Evolutionary conservation across 2,888 invertebrate species (phyloP).

Genomic region (Agrotis puta): DNA sequence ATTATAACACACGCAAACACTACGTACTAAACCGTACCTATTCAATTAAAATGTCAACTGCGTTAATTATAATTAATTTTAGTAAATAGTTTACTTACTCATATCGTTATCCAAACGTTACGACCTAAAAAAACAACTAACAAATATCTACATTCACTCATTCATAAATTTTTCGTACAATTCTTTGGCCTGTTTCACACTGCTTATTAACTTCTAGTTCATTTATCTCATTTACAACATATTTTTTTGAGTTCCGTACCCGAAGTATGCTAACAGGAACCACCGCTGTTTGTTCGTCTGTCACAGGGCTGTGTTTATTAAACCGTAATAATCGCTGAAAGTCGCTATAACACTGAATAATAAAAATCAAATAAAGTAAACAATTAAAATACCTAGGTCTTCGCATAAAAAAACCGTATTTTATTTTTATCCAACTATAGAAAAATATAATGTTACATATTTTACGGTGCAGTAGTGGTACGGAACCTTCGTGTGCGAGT

Average conservation of each 20-base stretch:
- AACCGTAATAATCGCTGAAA: background rate
- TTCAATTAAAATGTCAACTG: conserved; percentile 44
- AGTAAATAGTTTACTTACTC: conserved; percentile 32
- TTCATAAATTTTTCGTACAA: conserved; percentile 24
- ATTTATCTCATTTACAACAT: too few relatives aligned
- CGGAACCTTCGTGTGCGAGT: background rate
- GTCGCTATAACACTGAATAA: background rate
- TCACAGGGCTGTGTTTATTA: background rate
- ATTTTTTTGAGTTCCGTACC: background rate
- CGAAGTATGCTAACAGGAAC: background rate
- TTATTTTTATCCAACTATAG: too few relatives aligned
- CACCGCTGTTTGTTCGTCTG: background rate
- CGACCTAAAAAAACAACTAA: conserved; percentile 25
- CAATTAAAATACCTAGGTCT: background rate
- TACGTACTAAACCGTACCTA: conserved; percentile 20
- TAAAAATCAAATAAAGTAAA: background rate
- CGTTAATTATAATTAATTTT: conserved; percentile 28
- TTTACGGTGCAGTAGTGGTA: background rate
- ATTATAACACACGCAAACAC: conserved; percentile 43
- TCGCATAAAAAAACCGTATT: background rate
- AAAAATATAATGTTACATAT: background rate
- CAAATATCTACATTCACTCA: conserved; percentile 26
- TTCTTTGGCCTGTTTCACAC: conserved; percentile 14
- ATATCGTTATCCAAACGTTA: conserved; percentile 19
- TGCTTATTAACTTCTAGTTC: too few relatives aligned